Conservation (phyloP, 2,888 invertebrate species). For the Agrotis segetum region DNA sequence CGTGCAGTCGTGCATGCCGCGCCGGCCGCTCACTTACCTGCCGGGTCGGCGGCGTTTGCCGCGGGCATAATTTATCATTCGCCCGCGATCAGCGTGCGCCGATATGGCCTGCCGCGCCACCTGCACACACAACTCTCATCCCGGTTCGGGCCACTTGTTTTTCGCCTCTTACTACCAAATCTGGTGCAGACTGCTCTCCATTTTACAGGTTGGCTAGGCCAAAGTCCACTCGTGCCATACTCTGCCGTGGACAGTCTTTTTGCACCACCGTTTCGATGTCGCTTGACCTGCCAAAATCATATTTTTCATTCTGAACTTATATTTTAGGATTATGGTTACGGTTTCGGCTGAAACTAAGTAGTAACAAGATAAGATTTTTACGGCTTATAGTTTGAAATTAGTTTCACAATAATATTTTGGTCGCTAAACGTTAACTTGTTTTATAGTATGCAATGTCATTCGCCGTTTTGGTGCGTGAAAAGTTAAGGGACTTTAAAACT, state of each 20-base stretch:
- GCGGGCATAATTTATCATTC: conserved; percentile 96
- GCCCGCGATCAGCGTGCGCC: conserved; percentile 95
- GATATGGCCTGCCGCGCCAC: conserved; percentile 92
- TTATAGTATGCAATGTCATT: too few relatives aligned
- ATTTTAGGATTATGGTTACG: too few relatives aligned
- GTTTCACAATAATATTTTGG: too few relatives aligned
- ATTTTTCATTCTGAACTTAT: too few relatives aligned
- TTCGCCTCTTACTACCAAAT: conserved; percentile 91
- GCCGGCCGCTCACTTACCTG: conserved; percentile 79
- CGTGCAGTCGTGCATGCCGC: too few relatives aligned
- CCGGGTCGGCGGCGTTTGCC: conserved; percentile 96
- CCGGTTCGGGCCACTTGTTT: conserved; percentile 75
- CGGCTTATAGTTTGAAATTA: too few relatives aligned
- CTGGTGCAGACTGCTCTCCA: conserved; percentile 95
- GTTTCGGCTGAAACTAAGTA: too few relatives aligned
- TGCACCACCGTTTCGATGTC: conserved; percentile 96
- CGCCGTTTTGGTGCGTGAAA: too few relatives aligned
- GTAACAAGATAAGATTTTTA: too few relatives aligned
- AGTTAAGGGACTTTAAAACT: too few relatives aligned
- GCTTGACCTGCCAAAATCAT: conserved; percentile 83
- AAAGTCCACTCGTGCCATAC: conserved; percentile 98
- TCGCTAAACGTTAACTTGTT: too few relatives aligned
- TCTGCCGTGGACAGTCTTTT: conserved; percentile 96
- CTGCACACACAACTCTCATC: conserved; percentile 56
- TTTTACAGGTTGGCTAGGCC: conserved; percentile 96